Evolutionary conservation across 2,797 vertebrate species (phyloP), one percentile per base, ranked within the genome.

Genomic region (Pseudomugil gertrudae): DNA sequence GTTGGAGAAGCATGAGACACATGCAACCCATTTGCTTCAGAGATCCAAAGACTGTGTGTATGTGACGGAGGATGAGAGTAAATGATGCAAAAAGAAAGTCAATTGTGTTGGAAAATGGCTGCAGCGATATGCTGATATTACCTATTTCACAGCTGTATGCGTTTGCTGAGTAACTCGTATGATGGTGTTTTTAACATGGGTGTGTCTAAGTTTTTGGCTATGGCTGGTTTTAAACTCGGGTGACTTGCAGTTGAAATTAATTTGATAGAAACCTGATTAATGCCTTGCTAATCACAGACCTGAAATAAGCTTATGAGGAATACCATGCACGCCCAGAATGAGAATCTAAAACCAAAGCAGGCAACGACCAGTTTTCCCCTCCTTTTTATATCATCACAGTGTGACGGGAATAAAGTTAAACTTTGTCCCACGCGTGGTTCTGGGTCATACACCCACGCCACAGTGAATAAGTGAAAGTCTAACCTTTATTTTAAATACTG

Each of bases 141-240:
- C 88, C 86, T 87, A 88, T 85, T 91, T 91, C 89, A 91, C 89
- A 90, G 63, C 76, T 78, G 72, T 73, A 57, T 87, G 88, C 71
- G 63, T 89, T 84, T 82, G 81, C 83, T 85, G 86, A 87, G 84
- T 89, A 71, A 79, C 77, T 88, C 79, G 77, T 83, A 75, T 57
- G 69, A 70, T 61, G 64, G 55, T 43, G 68, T 78, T 86, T 85
- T 72, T 59, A 72, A 67, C 68, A 40, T 45, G 33, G 11, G 43
- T 70, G 47, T 68, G 64, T 78, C 66, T 59, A 50, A 45, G 50
- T 63, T 66, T 48, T 68, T 78, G 40, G 66, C 66, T 65, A 43
- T 53, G 30, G 21, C 35, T 33, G 30, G 5, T 67, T 66, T 57
- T 43, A 45, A 59, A 19, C 23, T 71, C n/a, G n/a, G 38, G 24